Percentiles rank a stretch among this genome's conserved stretches.
Evolutionary conservation across 2,888 invertebrate species (phyloP).

Genomic region (Spialia ferax): DNA sequence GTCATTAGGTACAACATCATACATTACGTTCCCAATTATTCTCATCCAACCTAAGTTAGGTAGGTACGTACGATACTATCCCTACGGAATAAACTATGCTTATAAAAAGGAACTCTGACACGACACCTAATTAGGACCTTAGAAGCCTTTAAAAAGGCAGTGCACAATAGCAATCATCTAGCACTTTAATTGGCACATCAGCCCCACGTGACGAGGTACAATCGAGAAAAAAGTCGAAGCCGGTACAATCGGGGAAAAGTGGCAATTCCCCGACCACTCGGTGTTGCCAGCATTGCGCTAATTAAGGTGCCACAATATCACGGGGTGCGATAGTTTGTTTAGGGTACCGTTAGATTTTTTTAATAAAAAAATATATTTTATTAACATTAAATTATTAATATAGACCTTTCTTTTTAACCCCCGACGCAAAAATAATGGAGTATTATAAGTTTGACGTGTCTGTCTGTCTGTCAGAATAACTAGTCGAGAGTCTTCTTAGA

Average conservation of each 20-base stretch:
- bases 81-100: not conserved
- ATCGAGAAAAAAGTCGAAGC: conserved; percentile 55
- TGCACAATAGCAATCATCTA: conserved; percentile 49
- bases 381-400: no score
- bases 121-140: conserved; percentile 54
- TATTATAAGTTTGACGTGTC: no score
- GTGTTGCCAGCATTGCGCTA: conserved; percentile 65
- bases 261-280: conserved; percentile 68
- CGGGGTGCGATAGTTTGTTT: conserved; percentile 54
- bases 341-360: conserved; percentile 48
- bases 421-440: no score
- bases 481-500: no score
- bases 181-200: conserved; percentile 65
- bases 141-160: conserved; percentile 47
- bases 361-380: no score
- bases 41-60: no score
- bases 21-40: no score
- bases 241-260: conserved; percentile 60
- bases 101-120: conserved; percentile 18
- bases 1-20: no score
- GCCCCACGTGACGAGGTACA: conserved; percentile 53
- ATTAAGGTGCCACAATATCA: conserved; percentile 67
- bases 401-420: no score
- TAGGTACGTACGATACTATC: not conserved
- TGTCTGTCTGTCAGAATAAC: no score